These are phyloP conservation scores for Nautilus pompilius DNA, from an alignment of 1,140 invertebrate species.

Conservation along the genomic window DNA sequence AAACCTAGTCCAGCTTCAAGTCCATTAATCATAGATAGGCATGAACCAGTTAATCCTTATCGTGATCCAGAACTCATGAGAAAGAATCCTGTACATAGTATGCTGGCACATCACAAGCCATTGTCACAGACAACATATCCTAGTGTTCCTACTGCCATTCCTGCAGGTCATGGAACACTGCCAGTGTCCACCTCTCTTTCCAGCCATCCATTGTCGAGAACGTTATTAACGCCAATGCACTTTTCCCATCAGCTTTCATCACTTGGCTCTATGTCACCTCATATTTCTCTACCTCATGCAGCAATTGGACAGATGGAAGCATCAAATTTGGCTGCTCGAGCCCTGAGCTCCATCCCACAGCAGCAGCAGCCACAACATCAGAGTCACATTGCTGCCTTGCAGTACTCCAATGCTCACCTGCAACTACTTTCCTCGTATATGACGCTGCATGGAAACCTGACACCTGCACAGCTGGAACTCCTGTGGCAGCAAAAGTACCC, in stretches of 20 bases:
- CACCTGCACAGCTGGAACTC: slow-evolving; percentile 45
- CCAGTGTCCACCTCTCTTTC: slow-evolving; percentile 19
- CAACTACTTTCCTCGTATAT: slow-evolving; percentile 15
- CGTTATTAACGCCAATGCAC: slow-evolving; percentile 8
- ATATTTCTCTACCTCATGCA: slow-evolving; percentile 28
- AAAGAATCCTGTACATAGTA: slow-evolving; percentile 48
- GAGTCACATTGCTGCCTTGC: slow-evolving; percentile 19
- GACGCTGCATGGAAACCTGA: slow-evolving; percentile 30
- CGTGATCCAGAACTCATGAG: slow-evolving; percentile 53
- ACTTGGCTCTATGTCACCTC: slow-evolving; percentile 13
- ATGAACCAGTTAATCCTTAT: slow-evolving; percentile 45
- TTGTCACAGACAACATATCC: slow-evolving; percentile 13
- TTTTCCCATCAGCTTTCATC: slow-evolving; percentile 10
- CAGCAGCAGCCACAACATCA: slow-evolving; percentile 37
- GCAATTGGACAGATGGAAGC: slow-evolving; percentile 6
- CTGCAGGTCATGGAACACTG: slow-evolving; percentile 14
- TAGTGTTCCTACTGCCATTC: slow-evolving; percentile 18
- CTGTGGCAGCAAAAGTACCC: slow-evolving; percentile 55
- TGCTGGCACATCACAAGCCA: slow-evolving; percentile 12
- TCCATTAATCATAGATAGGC: slow-evolving; percentile 46
- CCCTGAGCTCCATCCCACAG: neutral
- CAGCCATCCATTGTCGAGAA: slow-evolving; percentile 7
- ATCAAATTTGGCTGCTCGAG: neutral
- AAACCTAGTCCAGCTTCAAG: slow-evolving; percentile 46
- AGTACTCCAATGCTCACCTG: slow-evolving; percentile 19